Evolutionary conservation across 2,888 invertebrate genomes (phyloP).

Genomic region (Eupithecia subumbrata): DNA sequence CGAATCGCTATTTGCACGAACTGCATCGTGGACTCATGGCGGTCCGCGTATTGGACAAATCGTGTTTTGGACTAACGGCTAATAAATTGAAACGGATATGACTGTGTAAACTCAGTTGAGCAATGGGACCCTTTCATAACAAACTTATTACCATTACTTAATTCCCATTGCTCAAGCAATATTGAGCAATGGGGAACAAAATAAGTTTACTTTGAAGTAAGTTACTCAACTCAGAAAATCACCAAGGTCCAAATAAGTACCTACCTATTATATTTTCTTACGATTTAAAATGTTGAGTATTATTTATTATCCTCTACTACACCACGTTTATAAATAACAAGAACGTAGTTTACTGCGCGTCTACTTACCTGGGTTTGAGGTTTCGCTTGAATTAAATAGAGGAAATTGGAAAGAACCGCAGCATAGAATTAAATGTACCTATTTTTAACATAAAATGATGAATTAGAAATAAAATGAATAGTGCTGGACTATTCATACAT

Average conservation of each 20-base stretch:
- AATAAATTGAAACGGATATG: background rate
- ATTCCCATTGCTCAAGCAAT: too few relatives aligned
- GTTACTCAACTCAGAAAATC: too few relatives aligned
- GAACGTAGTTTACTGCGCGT: conserved; percentile 1
- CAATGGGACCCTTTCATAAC: too few relatives aligned
- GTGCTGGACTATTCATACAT: too few relatives aligned
- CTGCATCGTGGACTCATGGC: too few relatives aligned
- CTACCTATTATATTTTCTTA: too few relatives aligned
- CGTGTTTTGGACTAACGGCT: background rate
- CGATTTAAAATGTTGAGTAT: background rate
- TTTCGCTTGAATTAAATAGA: conserved; percentile 21
- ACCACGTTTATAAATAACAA: conserved; percentile 10
- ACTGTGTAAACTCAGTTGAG: too few relatives aligned
- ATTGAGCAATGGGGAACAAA: too few relatives aligned
- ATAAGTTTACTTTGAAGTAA: too few relatives aligned
- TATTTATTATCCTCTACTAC: background rate
- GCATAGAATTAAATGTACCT: background rate
- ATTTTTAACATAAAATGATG: background rate
- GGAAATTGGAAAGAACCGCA: conserved; percentile 24
- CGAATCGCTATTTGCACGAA: background rate
- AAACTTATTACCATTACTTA: too few relatives aligned
- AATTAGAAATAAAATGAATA: too few relatives aligned
- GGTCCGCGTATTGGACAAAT: background rate
- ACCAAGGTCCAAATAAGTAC: too few relatives aligned
- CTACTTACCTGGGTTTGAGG: conserved; percentile 16